These are phyloP conservation scores for Abramis brama DNA, from an alignment of 2,113 vertebrate species.

Conservation along the genomic window DNA sequence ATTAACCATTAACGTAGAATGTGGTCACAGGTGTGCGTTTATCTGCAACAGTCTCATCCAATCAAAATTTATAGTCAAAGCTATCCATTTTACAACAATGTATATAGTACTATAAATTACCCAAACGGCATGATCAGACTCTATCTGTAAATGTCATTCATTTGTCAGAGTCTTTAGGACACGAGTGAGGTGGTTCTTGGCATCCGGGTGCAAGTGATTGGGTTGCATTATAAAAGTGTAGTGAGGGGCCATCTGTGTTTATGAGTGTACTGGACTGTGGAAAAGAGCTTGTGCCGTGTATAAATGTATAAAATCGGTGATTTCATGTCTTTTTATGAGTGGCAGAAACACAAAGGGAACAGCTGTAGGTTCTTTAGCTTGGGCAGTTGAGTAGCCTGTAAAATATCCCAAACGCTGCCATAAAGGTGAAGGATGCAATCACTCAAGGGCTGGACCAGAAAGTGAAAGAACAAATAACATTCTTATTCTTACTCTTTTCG, in stretches of 20 bases:
- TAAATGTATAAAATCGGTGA: slow-evolving; percentile 61
- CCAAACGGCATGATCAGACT: not conserved
- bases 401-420: not conserved
- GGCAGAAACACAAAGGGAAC: slow-evolving; percentile 43
- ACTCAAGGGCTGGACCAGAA: not conserved
- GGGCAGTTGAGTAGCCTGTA: slow-evolving; percentile 9
- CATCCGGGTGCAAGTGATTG: slow-evolving; percentile 54
- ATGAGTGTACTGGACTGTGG: slow-evolving; percentile 59
- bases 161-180: not conserved
- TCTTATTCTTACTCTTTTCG: not conserved
- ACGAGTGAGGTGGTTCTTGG: slow-evolving; percentile 42
- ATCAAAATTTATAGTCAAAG: not conserved
- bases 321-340: slow-evolving; percentile 54
- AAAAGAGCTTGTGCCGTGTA: slow-evolving; percentile 61
- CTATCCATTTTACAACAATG: not conserved
- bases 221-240: slow-evolving; percentile 65
- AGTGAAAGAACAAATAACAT: not conserved
- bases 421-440: not conserved
- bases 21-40: not conserved
- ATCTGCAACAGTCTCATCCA: not conserved
- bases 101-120: slow-evolving; percentile 10
- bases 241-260: slow-evolving; percentile 56
- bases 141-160: not conserved
- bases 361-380: slow-evolving; percentile 55
- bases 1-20: not conserved